Evolutionary conservation across 2,113 vertebrate species (phyloP).

Genomic region (Forbesichthys agassizii): DNA sequence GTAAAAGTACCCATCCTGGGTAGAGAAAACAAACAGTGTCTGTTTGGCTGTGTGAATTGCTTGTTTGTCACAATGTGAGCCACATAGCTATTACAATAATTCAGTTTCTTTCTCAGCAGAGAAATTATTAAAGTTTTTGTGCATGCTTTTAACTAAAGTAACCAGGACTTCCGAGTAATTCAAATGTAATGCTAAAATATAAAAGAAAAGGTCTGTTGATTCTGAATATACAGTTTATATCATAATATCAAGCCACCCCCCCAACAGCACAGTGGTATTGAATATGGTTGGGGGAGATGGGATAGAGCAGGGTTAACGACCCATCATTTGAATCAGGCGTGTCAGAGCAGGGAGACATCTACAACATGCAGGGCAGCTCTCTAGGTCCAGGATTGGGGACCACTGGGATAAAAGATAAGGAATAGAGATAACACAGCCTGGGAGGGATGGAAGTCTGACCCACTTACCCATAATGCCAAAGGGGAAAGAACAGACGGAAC

Average conservation of each 20-base stretch:
- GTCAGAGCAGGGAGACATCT: too few species aligned
- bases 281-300: slow-evolving; percentile 19
- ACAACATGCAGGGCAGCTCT: too few species aligned
- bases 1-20: slow-evolving; percentile 13
- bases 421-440: slow-evolving; percentile 18
- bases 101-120: too few species aligned
- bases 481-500: slow-evolving; percentile 32
- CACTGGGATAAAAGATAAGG: not conserved
- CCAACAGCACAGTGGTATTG: slow-evolving; percentile 22
- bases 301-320: not conserved
- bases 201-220: too few species aligned
- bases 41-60: slow-evolving; percentile 21
- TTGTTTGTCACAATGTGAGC: slow-evolving; percentile 5
- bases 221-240: not conserved
- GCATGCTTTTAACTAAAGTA: too few species aligned
- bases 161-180: too few species aligned
- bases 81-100: not conserved
- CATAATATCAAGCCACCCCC: not conserved
- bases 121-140: too few species aligned
- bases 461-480: slow-evolving; percentile 63
- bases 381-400: too few species aligned
- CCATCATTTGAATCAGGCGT: too few species aligned
- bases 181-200: too few species aligned
- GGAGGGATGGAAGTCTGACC: slow-evolving; percentile 58
- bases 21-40: slow-evolving; percentile 24